Evolutionary conservation across 2,797 vertebrate species (phyloP).

Genomic region (Syncerus caffer): DNA sequence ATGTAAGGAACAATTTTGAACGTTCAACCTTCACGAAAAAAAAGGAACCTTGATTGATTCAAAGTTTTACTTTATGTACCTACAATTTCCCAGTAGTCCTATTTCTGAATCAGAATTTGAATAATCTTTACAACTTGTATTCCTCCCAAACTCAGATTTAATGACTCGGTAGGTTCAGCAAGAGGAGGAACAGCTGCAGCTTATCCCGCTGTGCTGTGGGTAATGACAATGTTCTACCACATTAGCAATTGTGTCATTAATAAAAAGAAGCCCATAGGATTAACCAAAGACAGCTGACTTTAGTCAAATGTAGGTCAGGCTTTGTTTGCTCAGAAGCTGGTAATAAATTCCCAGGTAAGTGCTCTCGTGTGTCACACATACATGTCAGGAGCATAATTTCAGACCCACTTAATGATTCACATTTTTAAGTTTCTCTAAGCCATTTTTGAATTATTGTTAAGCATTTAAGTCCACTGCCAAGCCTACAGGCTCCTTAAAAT

Average conservation of each 20-base stretch:
- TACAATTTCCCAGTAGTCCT: conserved; percentile 69
- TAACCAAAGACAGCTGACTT: conserved; percentile 86
- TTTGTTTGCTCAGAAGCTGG: conserved; percentile 86
- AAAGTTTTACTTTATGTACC: conserved; percentile 79
- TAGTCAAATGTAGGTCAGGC: conserved; percentile 88
- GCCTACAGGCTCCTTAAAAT: conserved; percentile 82
- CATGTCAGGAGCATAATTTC: conserved; percentile 84
- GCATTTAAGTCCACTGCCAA: conserved; percentile 84
- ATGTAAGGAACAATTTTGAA: conserved; percentile 45
- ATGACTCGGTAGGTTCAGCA: conserved; percentile 84
- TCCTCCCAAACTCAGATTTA: conserved; percentile 84
- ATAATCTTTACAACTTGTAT: conserved; percentile 84
- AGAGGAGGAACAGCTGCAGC: conserved; percentile 85
- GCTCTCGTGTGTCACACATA: conserved; percentile 85
- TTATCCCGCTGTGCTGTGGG: conserved; percentile 82
- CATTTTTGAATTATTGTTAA: conserved; percentile 84
- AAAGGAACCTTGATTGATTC: conserved; percentile 67
- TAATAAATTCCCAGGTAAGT: conserved; percentile 89
- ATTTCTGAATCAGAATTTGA: conserved; percentile 85
- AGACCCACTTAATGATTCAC: conserved; percentile 82
- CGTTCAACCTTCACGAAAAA: conserved; percentile 40
- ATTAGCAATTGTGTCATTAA: conserved; percentile 88
- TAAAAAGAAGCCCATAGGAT: conserved; percentile 87
- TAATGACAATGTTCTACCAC: conserved; percentile 86
- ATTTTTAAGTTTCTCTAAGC: conserved; percentile 85